Evolutionary conservation across 1,140 invertebrate genomes (phyloP).

Genomic region (Formica exsecta): DNA sequence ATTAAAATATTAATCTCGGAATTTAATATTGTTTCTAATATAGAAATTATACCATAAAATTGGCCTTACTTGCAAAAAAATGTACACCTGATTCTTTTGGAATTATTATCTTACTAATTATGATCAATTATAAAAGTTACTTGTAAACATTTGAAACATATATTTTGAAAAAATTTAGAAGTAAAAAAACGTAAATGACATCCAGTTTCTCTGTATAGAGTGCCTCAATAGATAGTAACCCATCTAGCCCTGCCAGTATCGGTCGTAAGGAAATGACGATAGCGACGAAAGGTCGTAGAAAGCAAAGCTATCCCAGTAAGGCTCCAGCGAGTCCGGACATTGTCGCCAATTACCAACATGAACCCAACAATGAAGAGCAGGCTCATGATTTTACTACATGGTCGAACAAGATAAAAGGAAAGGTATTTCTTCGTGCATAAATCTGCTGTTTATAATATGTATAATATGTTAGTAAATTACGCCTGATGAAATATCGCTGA

Average conservation of each 20-base stretch:
- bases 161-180: conserved; percentile 16
- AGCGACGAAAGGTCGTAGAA: conserved; percentile 88
- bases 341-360: conserved; percentile 81
- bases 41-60: conserved; percentile 1
- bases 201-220: conserved; percentile 72
- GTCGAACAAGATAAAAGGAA: conserved; percentile 82
- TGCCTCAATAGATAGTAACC: conserved; percentile 85
- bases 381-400: conserved; percentile 85
- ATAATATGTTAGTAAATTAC: neutral
- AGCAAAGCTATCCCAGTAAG: conserved; percentile 91
- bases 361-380: conserved; percentile 82
- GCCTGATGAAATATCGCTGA: neutral
- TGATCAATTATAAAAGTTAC: neutral
- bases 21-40: neutral
- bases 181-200: neutral
- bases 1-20: neutral
- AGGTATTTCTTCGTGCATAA: conserved; percentile 67
- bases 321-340: conserved; percentile 87
- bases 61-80: neutral
- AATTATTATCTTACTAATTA: neutral
- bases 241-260: conserved; percentile 85
- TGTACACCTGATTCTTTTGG: neutral
- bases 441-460: too few species aligned
- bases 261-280: conserved; percentile 84
- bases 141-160: neutral